Evolutionary conservation across 2,888 invertebrate species (phyloP).

Genomic region (Eudemis profundana): DNA sequence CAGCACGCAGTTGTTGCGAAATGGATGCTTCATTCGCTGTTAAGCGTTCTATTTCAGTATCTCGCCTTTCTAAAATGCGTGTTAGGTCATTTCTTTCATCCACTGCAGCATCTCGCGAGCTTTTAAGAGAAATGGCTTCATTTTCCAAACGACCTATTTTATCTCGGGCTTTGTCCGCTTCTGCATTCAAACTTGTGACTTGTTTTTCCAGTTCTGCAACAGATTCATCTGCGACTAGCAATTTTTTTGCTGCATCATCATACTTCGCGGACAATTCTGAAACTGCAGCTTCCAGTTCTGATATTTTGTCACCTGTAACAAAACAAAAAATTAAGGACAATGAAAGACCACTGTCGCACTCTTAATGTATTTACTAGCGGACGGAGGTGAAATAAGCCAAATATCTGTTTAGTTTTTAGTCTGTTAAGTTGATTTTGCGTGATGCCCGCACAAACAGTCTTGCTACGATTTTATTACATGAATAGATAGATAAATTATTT

Average conservation of each 20-base stretch:
- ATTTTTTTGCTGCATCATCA: constrained; percentile 86
- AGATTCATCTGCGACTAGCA: constrained; percentile 86
- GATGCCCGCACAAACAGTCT: too few relatives aligned
- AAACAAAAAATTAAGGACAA: constrained; percentile 45
- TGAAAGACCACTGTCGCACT: neutral
- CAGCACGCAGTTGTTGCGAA: constrained; percentile 90
- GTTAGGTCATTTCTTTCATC: constrained; percentile 91
- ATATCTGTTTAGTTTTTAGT: too few relatives aligned
- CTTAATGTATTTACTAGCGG: too few relatives aligned
- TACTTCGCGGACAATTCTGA: constrained; percentile 86
- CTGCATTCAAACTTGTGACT: constrained; percentile 86
- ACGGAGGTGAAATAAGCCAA: too few relatives aligned
- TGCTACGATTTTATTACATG: too few relatives aligned
- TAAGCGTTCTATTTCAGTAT: constrained; percentile 89
- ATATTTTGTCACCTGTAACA: constrained; percentile 84
- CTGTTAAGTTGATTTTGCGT: too few relatives aligned
- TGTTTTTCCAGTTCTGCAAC: constrained; percentile 87
- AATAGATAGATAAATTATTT: too few relatives aligned
- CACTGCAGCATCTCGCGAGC: constrained; percentile 88
- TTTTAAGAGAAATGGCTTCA: constrained; percentile 87
- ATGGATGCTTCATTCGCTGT: constrained; percentile 88
- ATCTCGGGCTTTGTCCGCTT: constrained; percentile 87
- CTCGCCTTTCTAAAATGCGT: constrained; percentile 89
- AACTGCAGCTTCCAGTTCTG: constrained; percentile 81
- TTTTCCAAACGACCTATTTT: constrained; percentile 87